phyloP scores from a whole-genome alignment of 2,113 vertebrate genomes.

The Emydura subglobosa region DNA sequence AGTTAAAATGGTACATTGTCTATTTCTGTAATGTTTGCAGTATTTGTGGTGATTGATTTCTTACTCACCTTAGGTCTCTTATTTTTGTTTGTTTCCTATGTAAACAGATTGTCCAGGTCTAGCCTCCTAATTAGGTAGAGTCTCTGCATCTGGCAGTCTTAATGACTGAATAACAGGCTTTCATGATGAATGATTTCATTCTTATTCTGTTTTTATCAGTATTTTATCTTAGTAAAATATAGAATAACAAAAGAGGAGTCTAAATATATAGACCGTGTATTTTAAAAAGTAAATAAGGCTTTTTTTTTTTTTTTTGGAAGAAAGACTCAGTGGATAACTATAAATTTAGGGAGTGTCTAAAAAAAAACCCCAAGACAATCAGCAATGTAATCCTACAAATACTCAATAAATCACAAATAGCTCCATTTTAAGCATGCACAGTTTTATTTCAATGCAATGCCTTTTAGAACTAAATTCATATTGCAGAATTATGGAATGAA shows the following conservation, averaged over 20 bases:
- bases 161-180: neutral
- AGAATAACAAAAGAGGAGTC: neutral
- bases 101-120: slow-evolving; percentile 57
- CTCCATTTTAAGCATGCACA: neutral
- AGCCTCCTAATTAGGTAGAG: slow-evolving; percentile 47
- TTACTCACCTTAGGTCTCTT: slow-evolving; percentile 27
- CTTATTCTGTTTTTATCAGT: slow-evolving; percentile 44
- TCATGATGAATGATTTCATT: neutral
- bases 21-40: neutral
- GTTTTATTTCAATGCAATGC: neutral
- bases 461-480: neutral
- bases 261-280: slow-evolving; percentile 7
- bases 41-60: slow-evolving; percentile 29
- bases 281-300: slow-evolving; percentile 31
- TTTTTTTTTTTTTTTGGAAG: slow-evolving; percentile 62
- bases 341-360: slow-evolving; percentile 36
- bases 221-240: slow-evolving; percentile 30
- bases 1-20: neutral
- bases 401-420: neutral
- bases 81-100: slow-evolving; percentile 32
- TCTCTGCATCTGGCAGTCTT: slow-evolving; percentile 21
- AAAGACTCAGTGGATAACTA: neutral
- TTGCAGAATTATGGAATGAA: neutral
- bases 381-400: neutral
- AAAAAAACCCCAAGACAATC: slow-evolving; percentile 9